Evolutionary conservation across 1,140 invertebrate species (phyloP).

Genomic region (Achroia grisella): DNA sequence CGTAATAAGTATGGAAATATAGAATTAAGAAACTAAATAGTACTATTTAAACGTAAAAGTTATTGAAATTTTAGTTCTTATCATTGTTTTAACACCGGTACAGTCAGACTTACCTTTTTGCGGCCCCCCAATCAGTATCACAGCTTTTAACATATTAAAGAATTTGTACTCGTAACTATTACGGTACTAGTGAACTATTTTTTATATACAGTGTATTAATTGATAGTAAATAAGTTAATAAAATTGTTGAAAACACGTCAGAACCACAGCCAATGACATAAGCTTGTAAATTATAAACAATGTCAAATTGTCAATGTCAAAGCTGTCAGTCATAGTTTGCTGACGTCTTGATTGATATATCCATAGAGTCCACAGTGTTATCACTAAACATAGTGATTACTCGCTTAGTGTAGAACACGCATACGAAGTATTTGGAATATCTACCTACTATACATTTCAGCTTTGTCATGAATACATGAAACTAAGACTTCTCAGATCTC

Average conservation of each 20-base stretch:
- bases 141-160: conserved; percentile 79
- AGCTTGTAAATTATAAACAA: neutral
- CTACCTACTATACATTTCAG: too few species aligned
- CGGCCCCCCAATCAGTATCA: conserved; percentile 84
- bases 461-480: too few species aligned
- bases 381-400: too few species aligned
- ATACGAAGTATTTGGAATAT: too few species aligned
- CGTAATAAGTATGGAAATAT: too few species aligned
- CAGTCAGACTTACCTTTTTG: conserved; percentile 78
- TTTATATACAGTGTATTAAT: neutral
- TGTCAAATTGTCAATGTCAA: neutral
- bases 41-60: neutral
- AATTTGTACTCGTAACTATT: neutral
- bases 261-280: neutral
- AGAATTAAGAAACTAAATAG: too few species aligned
- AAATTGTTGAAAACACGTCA: neutral
- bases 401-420: too few species aligned
- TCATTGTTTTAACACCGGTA: conserved; percentile 26
- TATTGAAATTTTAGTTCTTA: neutral
- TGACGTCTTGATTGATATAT: too few species aligned
- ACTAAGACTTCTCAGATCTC: too few species aligned
- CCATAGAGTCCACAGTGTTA: too few species aligned
- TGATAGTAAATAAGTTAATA: neutral
- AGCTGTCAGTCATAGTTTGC: too few species aligned
- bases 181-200: neutral